Conservation (phyloP, 2,113 vertebrate species). For the Myrmecobius fasciatus region DNA sequence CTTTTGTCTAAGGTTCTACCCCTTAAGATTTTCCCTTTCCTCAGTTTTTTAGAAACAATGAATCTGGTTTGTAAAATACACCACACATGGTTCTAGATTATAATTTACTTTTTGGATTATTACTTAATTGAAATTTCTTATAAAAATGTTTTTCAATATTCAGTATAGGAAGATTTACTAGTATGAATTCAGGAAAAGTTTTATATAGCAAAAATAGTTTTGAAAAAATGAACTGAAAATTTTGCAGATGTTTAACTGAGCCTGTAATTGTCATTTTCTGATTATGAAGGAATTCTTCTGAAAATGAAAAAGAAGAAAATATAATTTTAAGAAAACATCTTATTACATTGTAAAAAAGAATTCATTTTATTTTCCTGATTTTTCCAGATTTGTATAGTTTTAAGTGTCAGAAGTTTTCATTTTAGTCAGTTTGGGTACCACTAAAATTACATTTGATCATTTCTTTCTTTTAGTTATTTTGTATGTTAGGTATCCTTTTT, state of each 20-base stretch:
- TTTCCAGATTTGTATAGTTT: background rate
- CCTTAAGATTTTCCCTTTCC: background rate
- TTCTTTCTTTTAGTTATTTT: conserved; percentile 20
- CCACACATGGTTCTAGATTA: conserved; percentile 62
- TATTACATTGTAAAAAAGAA: background rate
- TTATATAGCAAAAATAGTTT: conserved; percentile 54
- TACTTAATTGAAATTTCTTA: background rate
- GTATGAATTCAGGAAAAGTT: conserved; percentile 19
- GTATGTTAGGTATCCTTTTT: background rate
- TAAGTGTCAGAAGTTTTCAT: conserved; percentile 18
- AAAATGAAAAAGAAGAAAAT: conserved; percentile 21
- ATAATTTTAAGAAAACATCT: conserved; percentile 29
- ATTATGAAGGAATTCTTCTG: conserved; percentile 29
- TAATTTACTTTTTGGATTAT: conserved; percentile 17
- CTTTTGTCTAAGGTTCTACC: background rate
- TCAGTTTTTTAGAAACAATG: conserved; percentile 5
- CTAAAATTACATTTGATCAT: conserved; percentile 35
- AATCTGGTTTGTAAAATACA: conserved; percentile 5
- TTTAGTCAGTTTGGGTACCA: conserved; percentile 47
- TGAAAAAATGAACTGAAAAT: conserved; percentile 57
- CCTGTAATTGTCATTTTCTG: conserved; percentile 23
- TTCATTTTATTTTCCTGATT: background rate
- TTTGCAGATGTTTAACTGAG: conserved; percentile 66
- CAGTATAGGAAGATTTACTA: background rate
- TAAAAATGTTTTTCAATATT: background rate